Evolutionary conservation across 2,888 invertebrate genomes (phyloP), one percentile per base, ranked within the genome.

Genomic region (Watsonalla cultraria): DNA sequence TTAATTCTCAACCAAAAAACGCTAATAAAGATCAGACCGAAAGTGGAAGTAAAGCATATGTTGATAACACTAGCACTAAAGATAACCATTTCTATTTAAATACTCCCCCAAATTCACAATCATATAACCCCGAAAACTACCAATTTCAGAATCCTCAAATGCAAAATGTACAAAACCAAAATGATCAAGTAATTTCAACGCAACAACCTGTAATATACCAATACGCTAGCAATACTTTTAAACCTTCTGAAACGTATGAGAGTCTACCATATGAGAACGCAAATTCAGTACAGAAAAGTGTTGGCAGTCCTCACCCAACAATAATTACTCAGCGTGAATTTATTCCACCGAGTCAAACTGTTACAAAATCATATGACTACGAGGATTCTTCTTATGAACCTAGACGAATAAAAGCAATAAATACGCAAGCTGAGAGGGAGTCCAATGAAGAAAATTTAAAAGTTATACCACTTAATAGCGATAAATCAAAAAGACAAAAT

Each of bases 321-420:
- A 59, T 82, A 55, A 72, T 82, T n/a, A 83, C 76, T 24, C 77
- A 76, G 47, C 63, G 79, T 51, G 70, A 76, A 58, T 80, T 82
- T 59, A 58, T 74, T 54, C 80, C 80, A 51, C 76, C 72, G 13
- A 83, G 74, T 59, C 80, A 81, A 72, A 71, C 70, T 8, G 72
- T 82, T 46, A 82, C 84, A 5, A 78, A 84, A 60, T 75, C 76
- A 5, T 84, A 85, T 54, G 77, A 83, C 64, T 82, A 82, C 57
- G 81, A 82, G 53, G 73, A 76, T 33, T 66, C 61, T 35, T 72
- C 66, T 55, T 83, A 79, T 54, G 80, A 84, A 61, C 64, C 75
- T 7, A 70, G 64, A 57, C 70, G 63, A 60, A 73, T 77, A 5
- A 70, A 64, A 60, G 54, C 70, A 47, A 49, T 63, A 51, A 64